A percentile compares a stretch with the other conserved stretches of the same genome.
Evolutionary conservation across 2,113 vertebrate species (phyloP).

Genomic region (Ophthalmolycus amberensis): DNA sequence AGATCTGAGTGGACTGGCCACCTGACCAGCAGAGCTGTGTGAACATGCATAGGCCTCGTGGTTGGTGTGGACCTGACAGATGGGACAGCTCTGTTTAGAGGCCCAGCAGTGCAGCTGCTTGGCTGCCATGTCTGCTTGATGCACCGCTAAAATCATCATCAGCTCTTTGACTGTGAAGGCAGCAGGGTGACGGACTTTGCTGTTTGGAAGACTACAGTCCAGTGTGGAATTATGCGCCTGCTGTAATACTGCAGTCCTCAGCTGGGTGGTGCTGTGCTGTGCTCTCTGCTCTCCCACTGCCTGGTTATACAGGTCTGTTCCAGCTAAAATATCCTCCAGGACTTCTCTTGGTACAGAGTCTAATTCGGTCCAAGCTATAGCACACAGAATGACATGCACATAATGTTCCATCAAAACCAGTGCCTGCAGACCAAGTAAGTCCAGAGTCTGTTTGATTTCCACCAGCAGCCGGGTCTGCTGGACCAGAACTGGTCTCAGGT

Average conservation of each 20-base stretch:
- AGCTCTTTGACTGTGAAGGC: conserved; percentile 65
- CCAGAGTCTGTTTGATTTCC: conserved; percentile 59
- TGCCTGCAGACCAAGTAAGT: conserved; percentile 66
- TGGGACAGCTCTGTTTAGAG: conserved; percentile 43
- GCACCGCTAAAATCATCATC: conserved; percentile 64
- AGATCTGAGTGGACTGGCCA: not conserved
- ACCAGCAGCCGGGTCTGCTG: conserved; percentile 41
- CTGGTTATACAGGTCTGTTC: conserved; percentile 73
- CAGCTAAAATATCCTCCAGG: conserved; percentile 76
- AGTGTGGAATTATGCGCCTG: not conserved
- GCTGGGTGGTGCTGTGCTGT: conserved; percentile 43
- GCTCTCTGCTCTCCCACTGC: conserved; percentile 59
- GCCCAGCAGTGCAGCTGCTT: conserved; percentile 68
- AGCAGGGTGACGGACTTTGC: conserved; percentile 35
- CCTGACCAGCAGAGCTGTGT: not conserved
- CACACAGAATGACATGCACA: conserved; percentile 58
- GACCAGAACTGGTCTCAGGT: conserved; percentile 54
- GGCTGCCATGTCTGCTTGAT: conserved; percentile 66
- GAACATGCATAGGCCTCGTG: not conserved
- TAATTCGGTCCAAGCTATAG: conserved; percentile 55
- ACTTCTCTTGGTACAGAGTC: conserved; percentile 62
- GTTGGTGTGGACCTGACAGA: conserved; percentile 2
- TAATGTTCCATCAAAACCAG: conserved; percentile 74
- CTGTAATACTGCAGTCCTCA: conserved; percentile 44
- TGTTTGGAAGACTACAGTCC: conserved; percentile 11